phyloP scores from a whole-genome alignment of 2,888 invertebrate genomes.

The Drosophila mercatorum region DNA sequence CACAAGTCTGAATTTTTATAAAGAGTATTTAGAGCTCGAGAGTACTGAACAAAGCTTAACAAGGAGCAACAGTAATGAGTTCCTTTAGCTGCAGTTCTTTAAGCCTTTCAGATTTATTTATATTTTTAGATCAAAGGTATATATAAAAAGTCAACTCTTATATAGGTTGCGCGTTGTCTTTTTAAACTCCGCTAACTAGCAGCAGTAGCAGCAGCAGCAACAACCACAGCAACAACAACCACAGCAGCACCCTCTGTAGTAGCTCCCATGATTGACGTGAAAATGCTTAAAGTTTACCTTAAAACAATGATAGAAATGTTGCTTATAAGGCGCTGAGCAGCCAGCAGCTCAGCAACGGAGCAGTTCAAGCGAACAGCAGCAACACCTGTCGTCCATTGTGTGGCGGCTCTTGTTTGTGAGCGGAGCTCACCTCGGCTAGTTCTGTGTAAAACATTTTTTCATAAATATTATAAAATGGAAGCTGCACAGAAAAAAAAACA shows the following conservation, averaged over 20 bases:
- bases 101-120: slow-evolving; percentile 1
- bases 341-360: neutral
- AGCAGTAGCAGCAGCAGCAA: neutral
- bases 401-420: slow-evolving; percentile 45
- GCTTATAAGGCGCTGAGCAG: slow-evolving; percentile 26
- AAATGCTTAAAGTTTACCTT: slow-evolving; percentile 84
- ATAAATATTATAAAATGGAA: slow-evolving; percentile 75
- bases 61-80: neutral
- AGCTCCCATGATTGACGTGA: slow-evolving; percentile 79
- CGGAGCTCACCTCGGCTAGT: slow-evolving; percentile 27
- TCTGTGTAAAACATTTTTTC: slow-evolving; percentile 81
- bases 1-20: no score
- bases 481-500: slow-evolving; percentile 59
- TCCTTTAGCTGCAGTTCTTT: neutral
- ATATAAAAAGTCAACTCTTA: slow-evolving; percentile 1
- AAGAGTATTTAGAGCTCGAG: neutral
- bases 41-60: neutral
- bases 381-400: slow-evolving; percentile 72
- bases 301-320: slow-evolving; percentile 81
- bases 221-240: neutral
- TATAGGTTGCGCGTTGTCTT: slow-evolving; percentile 10
- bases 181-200: neutral
- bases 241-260: slow-evolving; percentile 2
- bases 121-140: slow-evolving; percentile 11
- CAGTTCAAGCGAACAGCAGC: slow-evolving; percentile 36